Percentiles rank a stretch among this genome's conserved stretches.
Evolutionary conservation across 1,140 invertebrate species (phyloP).

Genomic region (Drosophila littoralis): DNA sequence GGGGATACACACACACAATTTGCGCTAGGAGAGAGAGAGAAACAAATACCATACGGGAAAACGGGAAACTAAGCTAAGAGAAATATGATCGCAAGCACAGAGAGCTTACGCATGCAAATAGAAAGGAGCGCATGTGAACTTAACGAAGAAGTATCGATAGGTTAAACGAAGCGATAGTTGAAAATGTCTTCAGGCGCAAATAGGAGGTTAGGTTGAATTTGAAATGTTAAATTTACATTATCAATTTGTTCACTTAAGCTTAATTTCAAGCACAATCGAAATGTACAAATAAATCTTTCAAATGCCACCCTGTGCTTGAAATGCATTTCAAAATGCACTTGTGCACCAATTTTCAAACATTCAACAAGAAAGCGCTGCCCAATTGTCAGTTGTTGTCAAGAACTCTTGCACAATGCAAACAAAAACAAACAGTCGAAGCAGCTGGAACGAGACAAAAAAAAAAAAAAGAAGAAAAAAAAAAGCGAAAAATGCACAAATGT

Average conservation of each 20-base stretch:
- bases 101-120: not conserved
- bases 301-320: conserved; percentile 17
- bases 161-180: not conserved
- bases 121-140: not conserved
- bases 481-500: conserved; percentile 38
- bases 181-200: too few relatives aligned
- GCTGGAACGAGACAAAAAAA: conserved; percentile 10
- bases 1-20: conserved; percentile 10
- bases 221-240: not conserved
- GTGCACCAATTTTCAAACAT: conserved; percentile 28
- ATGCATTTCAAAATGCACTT: conserved; percentile 30
- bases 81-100: not conserved
- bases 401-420: conserved; percentile 43
- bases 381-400: conserved; percentile 37
- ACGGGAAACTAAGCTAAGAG: not conserved
- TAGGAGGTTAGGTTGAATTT: too few relatives aligned
- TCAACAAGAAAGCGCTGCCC: conserved; percentile 21
- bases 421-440: conserved; percentile 6
- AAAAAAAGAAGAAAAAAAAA: too few relatives aligned
- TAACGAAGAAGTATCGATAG: not conserved
- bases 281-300: conserved; percentile 36
- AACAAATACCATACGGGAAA: not conserved
- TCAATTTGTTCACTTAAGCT: too few relatives aligned
- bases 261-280: not conserved
- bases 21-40: not conserved